A percentile compares a stretch with the other conserved stretches of the same genome.
phyloP scores from a whole-genome alignment of 1,140 invertebrate species.

The Eupristina koningsbergeri region DNA sequence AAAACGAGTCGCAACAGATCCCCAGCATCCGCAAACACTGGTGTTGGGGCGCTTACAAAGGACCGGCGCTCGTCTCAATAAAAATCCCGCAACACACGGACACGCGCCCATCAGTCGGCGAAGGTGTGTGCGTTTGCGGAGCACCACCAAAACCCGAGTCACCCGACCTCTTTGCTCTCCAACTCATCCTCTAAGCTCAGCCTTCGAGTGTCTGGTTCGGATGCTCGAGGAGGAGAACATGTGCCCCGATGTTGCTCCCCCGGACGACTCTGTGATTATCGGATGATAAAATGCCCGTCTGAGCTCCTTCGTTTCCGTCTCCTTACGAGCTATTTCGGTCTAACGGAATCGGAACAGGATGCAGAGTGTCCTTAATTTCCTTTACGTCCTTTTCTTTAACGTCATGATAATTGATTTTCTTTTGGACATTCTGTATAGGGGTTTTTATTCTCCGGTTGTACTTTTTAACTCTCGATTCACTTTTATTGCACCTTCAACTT shows the following conservation, averaged over 20 bases:
- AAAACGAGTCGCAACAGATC: too few species aligned
- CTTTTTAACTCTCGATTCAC: background rate
- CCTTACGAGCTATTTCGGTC: too few species aligned
- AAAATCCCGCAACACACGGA: too few species aligned
- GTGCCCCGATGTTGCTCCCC: background rate
- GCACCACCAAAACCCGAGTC: background rate
- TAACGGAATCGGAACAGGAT: too few species aligned
- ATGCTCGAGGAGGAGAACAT: background rate
- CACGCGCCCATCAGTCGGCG: too few species aligned
- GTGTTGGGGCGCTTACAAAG: too few species aligned
- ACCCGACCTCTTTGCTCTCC: too few species aligned
- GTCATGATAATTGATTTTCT: background rate
- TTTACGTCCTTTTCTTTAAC: too few species aligned
- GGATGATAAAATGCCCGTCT: background rate
- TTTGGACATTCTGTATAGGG: background rate
- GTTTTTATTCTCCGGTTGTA: background rate
- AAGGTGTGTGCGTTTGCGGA: background rate
- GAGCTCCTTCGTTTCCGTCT: background rate
- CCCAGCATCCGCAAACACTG: too few species aligned
- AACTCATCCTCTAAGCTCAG: background rate
- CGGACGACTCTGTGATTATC: background rate
- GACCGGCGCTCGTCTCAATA: too few species aligned
- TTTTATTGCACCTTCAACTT: background rate
- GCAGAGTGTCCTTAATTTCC: too few species aligned
- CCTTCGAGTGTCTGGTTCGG: background rate